Percentiles rank a stretch among this genome's conserved stretches.
Evolutionary conservation across 2,888 invertebrate species (phyloP).

Genomic region (Zaprionus lineosus): DNA sequence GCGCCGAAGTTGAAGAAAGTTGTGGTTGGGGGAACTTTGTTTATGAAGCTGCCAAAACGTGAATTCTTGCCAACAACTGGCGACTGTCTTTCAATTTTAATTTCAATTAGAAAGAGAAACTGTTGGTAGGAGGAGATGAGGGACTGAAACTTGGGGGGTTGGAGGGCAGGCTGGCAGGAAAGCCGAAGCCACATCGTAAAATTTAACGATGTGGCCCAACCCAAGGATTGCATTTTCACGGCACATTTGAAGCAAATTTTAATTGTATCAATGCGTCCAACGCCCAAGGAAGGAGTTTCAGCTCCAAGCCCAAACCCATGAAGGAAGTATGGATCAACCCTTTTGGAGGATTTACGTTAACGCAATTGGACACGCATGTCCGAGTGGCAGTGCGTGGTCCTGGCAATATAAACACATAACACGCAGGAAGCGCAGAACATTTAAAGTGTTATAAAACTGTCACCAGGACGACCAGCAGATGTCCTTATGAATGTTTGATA

Average conservation of each 20-base stretch:
- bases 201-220: slow-evolving; percentile 71
- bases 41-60: slow-evolving; percentile 50
- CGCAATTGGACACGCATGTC: slow-evolving; percentile 81
- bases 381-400: slow-evolving; percentile 20
- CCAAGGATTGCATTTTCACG: slow-evolving; percentile 70
- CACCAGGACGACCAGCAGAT: slow-evolving; percentile 68
- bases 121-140: neutral
- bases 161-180: no score
- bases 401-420: slow-evolving; percentile 75
- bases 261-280: slow-evolving; percentile 63
- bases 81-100: slow-evolving; percentile 38
- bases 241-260: slow-evolving; percentile 72
- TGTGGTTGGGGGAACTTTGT: slow-evolving; percentile 10
- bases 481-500: slow-evolving; percentile 42
- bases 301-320: no score
- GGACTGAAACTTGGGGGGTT: no score
- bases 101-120: slow-evolving; percentile 53
- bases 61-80: slow-evolving; percentile 30
- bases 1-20: no score
- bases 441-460: slow-evolving; percentile 72
- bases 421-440: slow-evolving; percentile 31
- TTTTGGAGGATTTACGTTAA: slow-evolving; percentile 54
- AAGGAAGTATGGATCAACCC: slow-evolving; percentile 58
- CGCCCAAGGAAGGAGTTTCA: no score
- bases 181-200: slow-evolving; percentile 65